These are phyloP conservation scores for Lepidurus couesii DNA, from an alignment of 1,140 invertebrate genomes.

Conservation along the genomic window DNA sequence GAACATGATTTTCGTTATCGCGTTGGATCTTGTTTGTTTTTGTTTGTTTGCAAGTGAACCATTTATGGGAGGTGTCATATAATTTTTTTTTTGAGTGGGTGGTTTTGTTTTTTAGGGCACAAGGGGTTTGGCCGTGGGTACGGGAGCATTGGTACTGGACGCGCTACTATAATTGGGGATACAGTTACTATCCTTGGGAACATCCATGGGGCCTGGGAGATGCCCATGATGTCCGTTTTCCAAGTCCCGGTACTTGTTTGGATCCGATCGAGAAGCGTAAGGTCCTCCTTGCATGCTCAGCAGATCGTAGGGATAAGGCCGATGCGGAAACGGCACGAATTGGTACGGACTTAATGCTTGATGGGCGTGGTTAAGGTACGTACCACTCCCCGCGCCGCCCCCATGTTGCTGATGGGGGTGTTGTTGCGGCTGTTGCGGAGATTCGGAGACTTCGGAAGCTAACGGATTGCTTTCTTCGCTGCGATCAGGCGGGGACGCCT, in stretches of 20 bases:
- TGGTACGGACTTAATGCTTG: slow-evolving; percentile 32
- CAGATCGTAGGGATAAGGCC: slow-evolving; percentile 33
- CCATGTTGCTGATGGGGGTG: slow-evolving; percentile 30
- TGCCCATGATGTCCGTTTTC: slow-evolving; percentile 7
- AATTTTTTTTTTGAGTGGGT: slow-evolving; percentile 15
- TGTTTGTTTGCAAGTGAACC: slow-evolving; percentile 1
- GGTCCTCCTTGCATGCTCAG: slow-evolving; percentile 25
- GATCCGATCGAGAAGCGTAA: slow-evolving; percentile 14
- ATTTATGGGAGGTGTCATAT: neutral
- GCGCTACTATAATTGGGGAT: neutral
- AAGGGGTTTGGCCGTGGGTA: slow-evolving; percentile 20
- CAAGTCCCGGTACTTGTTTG: slow-evolving; percentile 4
- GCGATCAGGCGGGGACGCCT: slow-evolving; percentile 30
- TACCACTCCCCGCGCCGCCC: neutral
- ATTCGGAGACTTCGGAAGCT: slow-evolving; percentile 28
- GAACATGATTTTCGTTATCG: slow-evolving; percentile 19
- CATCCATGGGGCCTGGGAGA: neutral
- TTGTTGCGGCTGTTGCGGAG: slow-evolving; percentile 31
- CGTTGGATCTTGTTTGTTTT: slow-evolving; percentile 15
- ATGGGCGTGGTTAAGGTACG: slow-evolving; percentile 8
- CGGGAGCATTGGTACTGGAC: slow-evolving; percentile 20
- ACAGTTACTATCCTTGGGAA: slow-evolving; percentile 19
- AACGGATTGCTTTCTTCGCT: slow-evolving; percentile 29
- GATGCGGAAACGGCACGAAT: slow-evolving; percentile 33
- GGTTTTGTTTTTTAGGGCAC: slow-evolving; percentile 18